These are phyloP conservation scores for Armadillidium nasatum DNA, from an alignment of 1,140 invertebrate species.

Conservation along the genomic window DNA sequence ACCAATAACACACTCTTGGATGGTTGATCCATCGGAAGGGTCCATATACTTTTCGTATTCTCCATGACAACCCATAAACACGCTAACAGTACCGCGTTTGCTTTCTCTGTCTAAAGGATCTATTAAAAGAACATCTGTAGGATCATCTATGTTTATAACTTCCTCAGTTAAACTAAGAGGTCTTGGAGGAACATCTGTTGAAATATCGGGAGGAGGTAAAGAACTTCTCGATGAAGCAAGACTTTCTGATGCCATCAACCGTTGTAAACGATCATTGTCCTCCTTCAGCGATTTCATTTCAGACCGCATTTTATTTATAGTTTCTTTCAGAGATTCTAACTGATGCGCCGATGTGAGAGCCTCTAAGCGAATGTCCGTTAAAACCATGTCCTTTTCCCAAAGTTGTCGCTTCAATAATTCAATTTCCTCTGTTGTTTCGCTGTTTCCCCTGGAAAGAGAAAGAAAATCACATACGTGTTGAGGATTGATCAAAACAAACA, in stretches of 20 bases:
- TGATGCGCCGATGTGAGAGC: slow-evolving; percentile 94
- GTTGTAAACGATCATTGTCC: slow-evolving; percentile 90
- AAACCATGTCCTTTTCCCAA: slow-evolving; percentile 88
- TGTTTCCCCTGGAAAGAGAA: slow-evolving; percentile 42
- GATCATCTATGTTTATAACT: slow-evolving; percentile 35
- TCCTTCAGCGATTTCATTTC: slow-evolving; percentile 95
- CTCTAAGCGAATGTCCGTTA: slow-evolving; percentile 93
- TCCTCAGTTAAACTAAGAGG: slow-evolving; percentile 36
- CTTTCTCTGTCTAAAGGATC: slow-evolving; percentile 63
- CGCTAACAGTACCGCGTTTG: slow-evolving; percentile 74
- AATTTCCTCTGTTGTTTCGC: slow-evolving; percentile 55
- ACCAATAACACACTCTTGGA: slow-evolving; percentile 65
- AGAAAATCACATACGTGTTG: neutral
- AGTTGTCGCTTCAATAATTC: slow-evolving; percentile 87
- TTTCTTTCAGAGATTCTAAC: slow-evolving; percentile 90
- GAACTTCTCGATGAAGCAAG: slow-evolving; percentile 73
- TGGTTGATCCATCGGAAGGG: slow-evolving; percentile 32
- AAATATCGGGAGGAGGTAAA: slow-evolving; percentile 50
- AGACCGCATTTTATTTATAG: slow-evolving; percentile 91
- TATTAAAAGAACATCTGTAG: slow-evolving; percentile 40
- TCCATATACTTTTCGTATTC: slow-evolving; percentile 40
- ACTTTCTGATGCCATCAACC: slow-evolving; percentile 74
- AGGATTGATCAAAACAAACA: slow-evolving; percentile 12
- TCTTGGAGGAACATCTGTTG: slow-evolving; percentile 36
- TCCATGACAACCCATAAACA: slow-evolving; percentile 62